These are phyloP conservation scores for Esox masquinongy DNA, from an alignment of 2,797 vertebrate species.

Conservation along the genomic window DNA sequence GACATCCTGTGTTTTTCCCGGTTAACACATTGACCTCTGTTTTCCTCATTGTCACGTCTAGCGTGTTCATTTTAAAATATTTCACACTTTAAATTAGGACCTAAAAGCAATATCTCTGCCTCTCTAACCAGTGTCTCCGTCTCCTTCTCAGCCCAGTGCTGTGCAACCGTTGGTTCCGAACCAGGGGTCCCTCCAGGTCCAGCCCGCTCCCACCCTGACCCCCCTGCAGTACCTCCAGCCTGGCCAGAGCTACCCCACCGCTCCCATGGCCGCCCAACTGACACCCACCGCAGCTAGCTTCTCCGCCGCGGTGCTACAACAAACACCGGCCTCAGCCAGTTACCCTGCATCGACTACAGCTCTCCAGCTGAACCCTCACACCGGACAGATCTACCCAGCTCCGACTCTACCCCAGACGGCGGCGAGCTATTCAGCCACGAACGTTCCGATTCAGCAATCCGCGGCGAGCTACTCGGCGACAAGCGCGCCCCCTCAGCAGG, in stretches of 20 bases:
- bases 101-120: neutral
- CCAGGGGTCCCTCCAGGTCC: conserved; percentile 56
- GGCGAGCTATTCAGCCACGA: conserved; percentile 16
- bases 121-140: conserved; percentile 27
- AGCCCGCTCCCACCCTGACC: conserved; percentile 53
- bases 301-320: conserved; percentile 50
- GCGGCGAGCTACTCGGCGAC: conserved; percentile 39
- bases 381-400: conserved; percentile 60
- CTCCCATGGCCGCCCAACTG: conserved; percentile 57
- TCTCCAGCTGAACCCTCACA: conserved; percentile 28
- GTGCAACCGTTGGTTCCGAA: conserved; percentile 54
- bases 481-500: conserved; percentile 38
- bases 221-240: conserved; percentile 61
- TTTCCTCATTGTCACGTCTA: conserved; percentile 3
- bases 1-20: conserved; percentile 25
- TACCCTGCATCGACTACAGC: conserved; percentile 40
- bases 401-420: conserved; percentile 43
- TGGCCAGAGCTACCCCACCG: conserved; percentile 59
- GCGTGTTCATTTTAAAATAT: conserved; percentile 8
- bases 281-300: conserved; percentile 41
- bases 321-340: conserved; percentile 33
- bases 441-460: neutral
- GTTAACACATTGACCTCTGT: conserved; percentile 1
- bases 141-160: conserved; percentile 52
- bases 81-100: neutral